A percentile compares a stretch with the other conserved stretches of the same genome.
Evolutionary conservation across 2,888 invertebrate species (phyloP).

Genomic region (Lamellibrachia satsuma): DNA sequence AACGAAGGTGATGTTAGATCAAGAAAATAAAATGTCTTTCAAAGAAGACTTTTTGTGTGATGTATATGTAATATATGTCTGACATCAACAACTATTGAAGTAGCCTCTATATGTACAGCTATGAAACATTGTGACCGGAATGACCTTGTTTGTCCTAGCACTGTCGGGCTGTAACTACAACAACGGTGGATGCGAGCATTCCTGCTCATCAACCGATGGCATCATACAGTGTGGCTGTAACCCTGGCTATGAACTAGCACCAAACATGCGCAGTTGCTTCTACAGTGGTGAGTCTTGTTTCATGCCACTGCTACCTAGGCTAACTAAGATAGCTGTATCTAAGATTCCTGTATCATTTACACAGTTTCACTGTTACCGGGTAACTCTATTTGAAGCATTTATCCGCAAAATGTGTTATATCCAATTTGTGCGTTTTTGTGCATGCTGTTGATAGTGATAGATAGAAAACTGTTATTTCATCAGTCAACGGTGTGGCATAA

Average conservation of each 20-base stretch:
- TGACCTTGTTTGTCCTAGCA: background rate
- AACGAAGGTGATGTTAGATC: background rate
- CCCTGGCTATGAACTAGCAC: background rate
- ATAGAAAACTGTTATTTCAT: too few relatives aligned
- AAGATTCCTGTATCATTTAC: too few relatives aligned
- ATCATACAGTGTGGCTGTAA: background rate
- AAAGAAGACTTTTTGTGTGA: too few relatives aligned
- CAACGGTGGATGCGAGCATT: conserved; percentile 26
- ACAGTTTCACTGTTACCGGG: too few relatives aligned
- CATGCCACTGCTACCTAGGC: too few relatives aligned
- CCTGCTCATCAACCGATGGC: background rate
- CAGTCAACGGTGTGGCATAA: too few relatives aligned
- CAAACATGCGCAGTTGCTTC: background rate
- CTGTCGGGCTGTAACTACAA: conserved; percentile 23
- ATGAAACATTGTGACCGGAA: background rate
- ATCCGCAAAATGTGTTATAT: too few relatives aligned
- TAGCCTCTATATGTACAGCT: background rate
- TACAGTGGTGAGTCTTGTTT: background rate
- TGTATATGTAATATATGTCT: too few relatives aligned
- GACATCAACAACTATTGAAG: background rate
- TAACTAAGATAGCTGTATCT: too few relatives aligned
- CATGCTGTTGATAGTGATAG: too few relatives aligned
- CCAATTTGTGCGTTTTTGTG: too few relatives aligned
- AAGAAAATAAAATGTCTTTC: background rate
- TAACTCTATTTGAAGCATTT: too few relatives aligned